Conservation (phyloP, 2,888 invertebrate species). For the Aphelenchoides bicaudatus region DNA sequence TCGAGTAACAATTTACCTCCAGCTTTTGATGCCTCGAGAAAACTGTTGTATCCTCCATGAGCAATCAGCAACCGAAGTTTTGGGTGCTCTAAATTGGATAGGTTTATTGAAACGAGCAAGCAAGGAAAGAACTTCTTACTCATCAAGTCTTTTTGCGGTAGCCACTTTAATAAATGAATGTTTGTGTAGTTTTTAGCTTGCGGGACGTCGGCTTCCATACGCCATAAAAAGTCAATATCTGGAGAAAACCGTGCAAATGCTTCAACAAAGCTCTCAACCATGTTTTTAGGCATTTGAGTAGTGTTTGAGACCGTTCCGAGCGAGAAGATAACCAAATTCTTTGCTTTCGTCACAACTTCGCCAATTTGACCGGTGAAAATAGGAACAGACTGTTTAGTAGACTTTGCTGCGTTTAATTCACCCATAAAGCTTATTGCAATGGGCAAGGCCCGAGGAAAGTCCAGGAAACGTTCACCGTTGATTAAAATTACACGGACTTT, state of each 20-base stretch:
- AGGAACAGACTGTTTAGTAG: conserved; percentile 34
- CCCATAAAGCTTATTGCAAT: conserved; percentile 52
- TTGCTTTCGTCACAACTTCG: conserved; percentile 24
- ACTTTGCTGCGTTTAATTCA: background rate
- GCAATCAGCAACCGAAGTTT: conserved; percentile 52
- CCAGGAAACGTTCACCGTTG: conserved; percentile 57
- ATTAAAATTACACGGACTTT: conserved; percentile 47
- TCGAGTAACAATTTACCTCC: too few species aligned
- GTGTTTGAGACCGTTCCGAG: conserved; percentile 56
- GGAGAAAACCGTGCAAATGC: conserved; percentile 51
- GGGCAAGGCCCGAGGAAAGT: conserved; percentile 57
- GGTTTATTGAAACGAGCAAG: background rate
- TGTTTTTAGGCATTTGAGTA: conserved; percentile 54
- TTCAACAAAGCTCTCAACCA: conserved; percentile 47
- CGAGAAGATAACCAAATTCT: conserved; percentile 34
- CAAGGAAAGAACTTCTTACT: conserved; percentile 29
- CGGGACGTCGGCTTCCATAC: conserved; percentile 51
- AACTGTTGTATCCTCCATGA: conserved; percentile 59
- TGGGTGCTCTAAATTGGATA: conserved; percentile 41
- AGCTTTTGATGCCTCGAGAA: conserved; percentile 55
- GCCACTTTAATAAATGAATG: conserved; percentile 54
- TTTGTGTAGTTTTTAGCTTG: conserved; percentile 40
- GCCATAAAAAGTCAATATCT: conserved; percentile 51
- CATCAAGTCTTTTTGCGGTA: conserved; percentile 58
- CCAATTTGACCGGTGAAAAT: conserved; percentile 29